These are phyloP conservation scores for Porites divaricata DNA, from an alignment of 92 coral and sea anemone genomes.

Conservation along the genomic window DNA sequence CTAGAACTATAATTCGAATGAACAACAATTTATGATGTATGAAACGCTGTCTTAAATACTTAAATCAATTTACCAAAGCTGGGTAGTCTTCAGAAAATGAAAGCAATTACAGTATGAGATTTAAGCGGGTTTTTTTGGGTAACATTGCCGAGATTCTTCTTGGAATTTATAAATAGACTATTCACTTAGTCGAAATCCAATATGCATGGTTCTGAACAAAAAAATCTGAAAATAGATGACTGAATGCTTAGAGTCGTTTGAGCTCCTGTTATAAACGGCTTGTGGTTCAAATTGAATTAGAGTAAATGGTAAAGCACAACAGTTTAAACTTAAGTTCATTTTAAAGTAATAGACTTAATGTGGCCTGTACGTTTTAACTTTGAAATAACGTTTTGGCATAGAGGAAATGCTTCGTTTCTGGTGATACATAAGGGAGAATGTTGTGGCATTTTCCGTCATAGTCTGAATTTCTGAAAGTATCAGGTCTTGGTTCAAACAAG, in stretches of 20 bases:
- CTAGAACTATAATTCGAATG: background rate
- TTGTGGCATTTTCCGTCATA: conserved; percentile 38
- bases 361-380: background rate
- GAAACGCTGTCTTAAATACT: background rate
- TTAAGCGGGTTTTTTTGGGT: background rate
- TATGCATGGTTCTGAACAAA: conserved; percentile 14
- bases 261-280: background rate
- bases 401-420: background rate
- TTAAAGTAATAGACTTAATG: conserved; percentile 6
- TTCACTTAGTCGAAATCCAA: conserved; percentile 21
- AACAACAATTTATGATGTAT: background rate
- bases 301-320: background rate
- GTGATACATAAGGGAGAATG: background rate
- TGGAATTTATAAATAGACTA: background rate
- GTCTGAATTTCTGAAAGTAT: conserved; percentile 37
- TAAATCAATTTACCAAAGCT: background rate
- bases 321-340: background rate
- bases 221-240: background rate
- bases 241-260: background rate
- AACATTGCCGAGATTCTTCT: background rate
- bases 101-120: background rate
- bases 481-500: conserved; percentile 28
- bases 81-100: background rate
- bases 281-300: background rate
- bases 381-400: background rate